Base-by-base conservation (phyloP, 1,140 invertebrate genomes). In the Coptotermes formosanus region DNA sequence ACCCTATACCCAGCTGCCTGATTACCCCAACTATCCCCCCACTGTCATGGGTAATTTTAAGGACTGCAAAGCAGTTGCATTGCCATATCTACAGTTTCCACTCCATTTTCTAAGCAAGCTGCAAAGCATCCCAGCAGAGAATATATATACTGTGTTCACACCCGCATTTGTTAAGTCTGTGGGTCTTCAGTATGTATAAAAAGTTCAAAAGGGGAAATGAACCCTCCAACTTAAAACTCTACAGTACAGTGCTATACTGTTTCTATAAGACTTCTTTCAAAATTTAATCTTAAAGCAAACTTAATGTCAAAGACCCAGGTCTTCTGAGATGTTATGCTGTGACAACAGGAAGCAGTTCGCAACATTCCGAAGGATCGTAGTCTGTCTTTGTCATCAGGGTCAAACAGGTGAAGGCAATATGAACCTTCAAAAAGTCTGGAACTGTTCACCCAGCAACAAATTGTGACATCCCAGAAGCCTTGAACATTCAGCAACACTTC, bases 1-100 rank as follows among this genome's bases (percentile, higher is more conserved):
- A 75, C 83, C 30, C 52, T 45, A n/a, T 43, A 84, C 83, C 83
- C 45, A 84, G 83, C 83, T 84, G 83, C 83, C 83, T 82, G 45
- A 84, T 52, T 55, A 84, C 30, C 48, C 83, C 83, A 84, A 59
- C 45, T 84, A 52, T 52, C 19, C 52, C 83, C 83, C 64, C 64
- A 75, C 7, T 84, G 83, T 84, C 83, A 84, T 84, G 83, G 83
- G 83, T 84, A 84, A 84, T 30, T 45, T 30, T 48, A 52, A 30
- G 83, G 83, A 84, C 32, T 52, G 45, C 83, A 84, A 45, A 52
- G 83, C 45, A 84, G 52, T n/a, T 84, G 83, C 48, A 55, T 30
- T 3, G 82, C 82, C 52, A 3, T 84, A 84, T 84, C 44, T 84
- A 84, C 52, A 84, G 48, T 84, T 75, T 75, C 64, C 64, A 11